These are phyloP conservation scores for Dimorphilus gyrociliatus DNA, from an alignment of 2,888 invertebrate species.

Conservation along the genomic window DNA sequence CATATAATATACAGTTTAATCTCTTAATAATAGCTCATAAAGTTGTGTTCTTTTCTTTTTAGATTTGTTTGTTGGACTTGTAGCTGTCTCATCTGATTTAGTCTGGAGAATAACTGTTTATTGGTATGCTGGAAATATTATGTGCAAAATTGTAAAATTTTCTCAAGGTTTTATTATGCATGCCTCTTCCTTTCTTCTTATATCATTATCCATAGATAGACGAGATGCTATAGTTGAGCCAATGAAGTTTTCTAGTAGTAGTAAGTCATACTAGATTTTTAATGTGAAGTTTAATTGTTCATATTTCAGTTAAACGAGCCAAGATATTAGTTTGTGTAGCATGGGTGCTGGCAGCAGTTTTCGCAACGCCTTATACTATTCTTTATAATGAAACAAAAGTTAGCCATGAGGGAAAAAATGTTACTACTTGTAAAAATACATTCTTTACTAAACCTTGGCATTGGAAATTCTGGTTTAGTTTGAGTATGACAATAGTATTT, in stretches of 20 bases:
- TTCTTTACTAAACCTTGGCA: too few relatives aligned
- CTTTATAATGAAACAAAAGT: too few relatives aligned
- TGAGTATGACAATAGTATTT: too few relatives aligned
- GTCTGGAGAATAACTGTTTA: slow-evolving; percentile 18
- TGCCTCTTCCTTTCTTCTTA: slow-evolving; percentile 27
- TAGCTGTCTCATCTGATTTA: slow-evolving; percentile 24
- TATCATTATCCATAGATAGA: slow-evolving; percentile 28
- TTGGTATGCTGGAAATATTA: slow-evolving; percentile 23
- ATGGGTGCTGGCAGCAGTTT: slow-evolving; percentile 11
- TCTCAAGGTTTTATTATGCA: slow-evolving; percentile 21
- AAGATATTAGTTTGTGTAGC: slow-evolving; percentile 16
- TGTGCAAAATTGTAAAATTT: slow-evolving; percentile 23
- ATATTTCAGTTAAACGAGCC: slow-evolving; percentile 16
- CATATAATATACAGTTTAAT: too few relatives aligned
- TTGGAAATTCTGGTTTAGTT: too few relatives aligned
- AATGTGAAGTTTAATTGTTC: too few relatives aligned
- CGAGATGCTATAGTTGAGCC: slow-evolving; percentile 32
- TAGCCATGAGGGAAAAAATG: too few relatives aligned
- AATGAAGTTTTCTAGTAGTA: slow-evolving; percentile 26
- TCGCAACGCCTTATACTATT: slow-evolving; percentile 21
- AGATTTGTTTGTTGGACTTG: slow-evolving; percentile 26
- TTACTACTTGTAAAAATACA: too few relatives aligned
- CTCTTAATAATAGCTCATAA: not conserved
- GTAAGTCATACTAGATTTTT: slow-evolving; percentile 12
- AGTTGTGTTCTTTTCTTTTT: slow-evolving; percentile 5